Evolutionary conservation across 2,797 vertebrate species (phyloP), one percentile per base, ranked within the genome.

Genomic region (Enteromius paludinosus): DNA sequence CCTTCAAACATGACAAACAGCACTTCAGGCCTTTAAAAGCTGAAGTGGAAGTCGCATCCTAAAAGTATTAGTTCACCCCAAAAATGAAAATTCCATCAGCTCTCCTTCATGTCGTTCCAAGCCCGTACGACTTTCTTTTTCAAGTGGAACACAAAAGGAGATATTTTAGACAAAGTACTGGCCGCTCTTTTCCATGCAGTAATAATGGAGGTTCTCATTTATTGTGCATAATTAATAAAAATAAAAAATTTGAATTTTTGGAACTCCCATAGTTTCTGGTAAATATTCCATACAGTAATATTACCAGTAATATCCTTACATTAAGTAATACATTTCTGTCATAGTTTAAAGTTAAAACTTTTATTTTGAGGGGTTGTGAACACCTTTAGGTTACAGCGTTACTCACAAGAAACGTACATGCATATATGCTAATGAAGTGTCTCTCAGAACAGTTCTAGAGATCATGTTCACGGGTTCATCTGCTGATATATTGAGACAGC

Each of bases 1-100:
- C 68, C 78, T 83, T 83, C 69, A 75, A 82, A 82, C 28, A 77
- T 66, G 68, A 83, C 84, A 78, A 83, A 78, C 81, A 78, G 54
- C 77, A 71, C 75, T 82, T 82, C 61, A 73, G 56, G 71, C 28
- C 76, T 75, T 85, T 79, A 59, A 73, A 68, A 82, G 38, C 59
- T 74, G n/a, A 79, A 82, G 69, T 70, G 64, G 72, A 45, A 70
- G 73, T 59, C 10, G 54, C 49, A 77, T 83, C 65, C 64, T 68
- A 45, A 77, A 77, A 69, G 81, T 56, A 69, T 59, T 68, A 56
- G 35, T 70, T 45, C 64, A 35, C 25, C 25, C 23, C 12, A 70
- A 69, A 69, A 81, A 62, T 28, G 12, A 72, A 72, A 43, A 43
- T 68, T 35, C 41, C 35, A 59, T 64, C 20, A 77, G 65, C 65